phyloP scores from a whole-genome alignment of 2,797 vertebrate genomes.

The Smutsia gigantea region DNA sequence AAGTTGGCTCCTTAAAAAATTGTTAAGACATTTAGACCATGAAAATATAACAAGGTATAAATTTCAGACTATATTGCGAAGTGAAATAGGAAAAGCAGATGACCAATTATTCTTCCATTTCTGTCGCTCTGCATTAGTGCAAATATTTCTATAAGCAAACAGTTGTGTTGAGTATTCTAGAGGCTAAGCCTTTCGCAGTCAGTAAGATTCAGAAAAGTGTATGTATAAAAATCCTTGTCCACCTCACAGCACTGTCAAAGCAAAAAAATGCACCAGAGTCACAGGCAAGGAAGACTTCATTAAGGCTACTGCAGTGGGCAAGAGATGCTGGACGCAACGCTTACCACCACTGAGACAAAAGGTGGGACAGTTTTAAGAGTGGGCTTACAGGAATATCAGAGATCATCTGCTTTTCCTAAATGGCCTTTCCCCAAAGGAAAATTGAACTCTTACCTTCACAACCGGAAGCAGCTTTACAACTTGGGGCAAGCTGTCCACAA shows the following conservation, averaged over 20 bases:
- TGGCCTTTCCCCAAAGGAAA: neutral
- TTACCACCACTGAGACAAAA: neutral
- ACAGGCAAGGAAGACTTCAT: neutral
- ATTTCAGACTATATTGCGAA: neutral
- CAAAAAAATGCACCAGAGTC: neutral
- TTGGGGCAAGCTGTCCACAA: neutral
- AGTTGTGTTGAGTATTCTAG: neutral
- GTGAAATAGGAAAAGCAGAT: neutral
- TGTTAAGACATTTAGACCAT: neutral
- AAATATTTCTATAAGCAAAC: neutral
- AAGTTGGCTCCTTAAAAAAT: neutral
- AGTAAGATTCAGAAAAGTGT: neutral
- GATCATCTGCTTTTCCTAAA: neutral
- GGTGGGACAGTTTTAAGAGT: rapidly evolving
- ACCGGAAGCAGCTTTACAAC: neutral
- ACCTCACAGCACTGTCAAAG: neutral
- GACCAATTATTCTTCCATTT: neutral
- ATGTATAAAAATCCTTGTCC: neutral
- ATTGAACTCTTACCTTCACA: neutral
- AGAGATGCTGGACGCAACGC: neutral
- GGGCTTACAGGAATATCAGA: neutral
- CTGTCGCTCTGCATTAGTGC: neutral
- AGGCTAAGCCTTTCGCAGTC: neutral
- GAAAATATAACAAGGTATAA: neutral
- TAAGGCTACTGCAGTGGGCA: neutral